Evolutionary conservation across 2,113 vertebrate genomes (phyloP), one percentile per base, ranked within the genome.

Genomic region (Ursus arctos): DNA sequence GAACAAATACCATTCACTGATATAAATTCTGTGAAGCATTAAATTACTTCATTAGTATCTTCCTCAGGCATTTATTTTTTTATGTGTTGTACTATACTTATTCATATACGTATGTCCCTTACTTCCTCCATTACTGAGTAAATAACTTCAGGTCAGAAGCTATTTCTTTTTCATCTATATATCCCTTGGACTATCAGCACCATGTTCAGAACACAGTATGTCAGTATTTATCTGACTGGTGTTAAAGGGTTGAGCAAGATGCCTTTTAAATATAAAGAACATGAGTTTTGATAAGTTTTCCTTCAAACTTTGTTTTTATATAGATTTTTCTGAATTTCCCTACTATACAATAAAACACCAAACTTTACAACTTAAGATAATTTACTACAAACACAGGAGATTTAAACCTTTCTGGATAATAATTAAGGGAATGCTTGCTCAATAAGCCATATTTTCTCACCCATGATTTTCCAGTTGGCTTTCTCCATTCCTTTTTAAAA

Each of bases 171-270:
- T 88, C 76, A 92, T 47, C 83, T 74, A 47, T 65, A 65, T 21
- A 87, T 87, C 28, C 65, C 26, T 65, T 72, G 82, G 16, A 87
- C n/a, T 55, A 81, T 9, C 55, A 43, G n/a, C 22, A 81, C n/a
- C 86, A 82, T n/a, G 65, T 88, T 88, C 28, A 87, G 12, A 88
- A 74, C 55, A 72, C 4, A 88, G 47, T 59, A 33, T 53, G 15
- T 92, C 28, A 88, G 36, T 49, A 88, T 57, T 79, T 71, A 61
- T 69, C 6, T 93, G 76, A 61, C 2, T 83, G 33, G 31, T 72
- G 40, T 74, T 82, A 88, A 90, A 83, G 88, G 31, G 21, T 14
- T 96, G 47, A 83, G 47, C 90, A 96, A 88, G 28, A 74, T 18
- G 65, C 24, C 28, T 71, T 88, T 88, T 88, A 67, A 92, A 92